These are phyloP conservation scores for Galeopterus variegatus DNA, from an alignment of 2,113 vertebrate species.

Conservation along the genomic window DNA sequence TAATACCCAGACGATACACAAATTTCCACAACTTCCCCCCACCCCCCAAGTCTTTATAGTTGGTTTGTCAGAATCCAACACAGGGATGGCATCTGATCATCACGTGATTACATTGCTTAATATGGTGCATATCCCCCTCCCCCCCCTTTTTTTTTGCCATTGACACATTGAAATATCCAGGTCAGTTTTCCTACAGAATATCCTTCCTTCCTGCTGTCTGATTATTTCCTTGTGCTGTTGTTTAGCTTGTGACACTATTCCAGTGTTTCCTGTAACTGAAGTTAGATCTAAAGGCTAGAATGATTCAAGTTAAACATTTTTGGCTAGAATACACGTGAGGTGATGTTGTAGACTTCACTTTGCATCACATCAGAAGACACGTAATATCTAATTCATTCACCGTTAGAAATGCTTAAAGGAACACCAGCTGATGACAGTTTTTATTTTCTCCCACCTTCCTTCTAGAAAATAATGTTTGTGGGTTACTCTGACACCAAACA, in stretches of 20 bases:
- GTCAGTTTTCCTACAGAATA: background rate
- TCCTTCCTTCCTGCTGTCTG: background rate
- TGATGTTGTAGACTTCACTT: background rate
- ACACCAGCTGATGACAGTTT: background rate
- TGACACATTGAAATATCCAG: background rate
- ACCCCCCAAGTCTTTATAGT: background rate
- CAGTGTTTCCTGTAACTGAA: slow-evolving; percentile 39
- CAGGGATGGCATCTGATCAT: background rate
- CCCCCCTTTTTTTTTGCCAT: background rate
- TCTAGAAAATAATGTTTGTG: slow-evolving; percentile 57
- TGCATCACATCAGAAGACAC: background rate
- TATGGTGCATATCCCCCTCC: background rate
- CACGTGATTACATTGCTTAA: background rate
- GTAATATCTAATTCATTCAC: background rate
- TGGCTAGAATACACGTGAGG: background rate
- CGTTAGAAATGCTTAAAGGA: background rate
- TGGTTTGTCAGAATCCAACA: slow-evolving; percentile 28
- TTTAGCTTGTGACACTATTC: background rate
- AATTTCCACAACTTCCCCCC: background rate
- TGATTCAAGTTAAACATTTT: background rate
- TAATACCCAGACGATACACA: background rate
- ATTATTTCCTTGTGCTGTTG: background rate
- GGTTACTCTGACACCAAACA: slow-evolving; percentile 5
- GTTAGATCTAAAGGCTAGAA: background rate
- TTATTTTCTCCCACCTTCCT: background rate